phyloP scores from a whole-genome alignment of 2,113 vertebrate genomes.

The Rynchops niger region DNA sequence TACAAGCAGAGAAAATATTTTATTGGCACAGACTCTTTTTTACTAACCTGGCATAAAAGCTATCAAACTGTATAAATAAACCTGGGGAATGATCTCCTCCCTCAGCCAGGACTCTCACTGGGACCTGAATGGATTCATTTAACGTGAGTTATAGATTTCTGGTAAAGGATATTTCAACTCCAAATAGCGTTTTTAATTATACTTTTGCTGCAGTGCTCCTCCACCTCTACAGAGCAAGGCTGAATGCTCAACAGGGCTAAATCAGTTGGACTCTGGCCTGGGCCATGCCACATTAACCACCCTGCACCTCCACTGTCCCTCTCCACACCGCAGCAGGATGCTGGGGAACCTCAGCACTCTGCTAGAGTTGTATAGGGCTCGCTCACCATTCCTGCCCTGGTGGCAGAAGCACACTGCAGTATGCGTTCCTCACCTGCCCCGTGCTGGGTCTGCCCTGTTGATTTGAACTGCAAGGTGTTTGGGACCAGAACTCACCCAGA shows the following conservation, averaged over 20 bases:
- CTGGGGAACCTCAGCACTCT: background rate
- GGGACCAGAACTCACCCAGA: background rate
- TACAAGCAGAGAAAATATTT: constrained; percentile 27
- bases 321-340: background rate
- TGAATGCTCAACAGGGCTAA: background rate
- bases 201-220: background rate
- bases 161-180: constrained; percentile 26
- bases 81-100: constrained; percentile 28
- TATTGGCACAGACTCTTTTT: constrained; percentile 23
- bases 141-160: constrained; percentile 47
- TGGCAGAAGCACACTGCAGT: background rate
- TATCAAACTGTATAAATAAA: constrained; percentile 48
- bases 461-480: background rate
- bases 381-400: background rate
- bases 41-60: constrained; percentile 43
- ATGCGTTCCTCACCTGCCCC: background rate
- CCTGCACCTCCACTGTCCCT: background rate
- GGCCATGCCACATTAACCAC: background rate
- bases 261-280: background rate
- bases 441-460: background rate
- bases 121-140: background rate
- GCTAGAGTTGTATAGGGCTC: background rate
- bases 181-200: background rate
- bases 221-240: background rate
- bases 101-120: background rate